These are phyloP conservation scores for Tethea ocularis DNA, from an alignment of 2,888 invertebrate genomes.

Conservation along the genomic window DNA sequence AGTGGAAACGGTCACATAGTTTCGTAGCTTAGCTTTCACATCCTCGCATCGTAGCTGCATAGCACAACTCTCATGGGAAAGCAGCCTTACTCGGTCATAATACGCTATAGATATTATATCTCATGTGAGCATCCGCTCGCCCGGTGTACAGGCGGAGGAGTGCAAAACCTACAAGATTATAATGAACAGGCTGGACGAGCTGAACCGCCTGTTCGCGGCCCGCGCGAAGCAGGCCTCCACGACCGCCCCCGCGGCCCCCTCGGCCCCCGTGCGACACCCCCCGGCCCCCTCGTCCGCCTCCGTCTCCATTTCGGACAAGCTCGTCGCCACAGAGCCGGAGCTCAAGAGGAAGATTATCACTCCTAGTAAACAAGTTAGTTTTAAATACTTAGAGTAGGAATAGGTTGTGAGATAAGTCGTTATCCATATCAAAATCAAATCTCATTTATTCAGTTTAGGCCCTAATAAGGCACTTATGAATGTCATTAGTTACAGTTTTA, in stretches of 20 bases:
- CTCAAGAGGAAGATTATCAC: not conserved
- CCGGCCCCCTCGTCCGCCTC: conserved; percentile 31
- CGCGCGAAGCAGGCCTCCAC: conserved; percentile 26
- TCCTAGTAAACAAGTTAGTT: not conserved
- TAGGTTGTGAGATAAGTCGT: too few species aligned
- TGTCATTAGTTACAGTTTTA: too few species aligned
- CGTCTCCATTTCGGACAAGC: conserved; percentile 62
- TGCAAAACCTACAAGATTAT: conserved; percentile 76
- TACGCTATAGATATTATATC: too few species aligned
- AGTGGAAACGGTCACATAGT: too few species aligned
- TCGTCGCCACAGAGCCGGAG: conserved; percentile 55
- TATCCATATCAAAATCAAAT: too few species aligned
- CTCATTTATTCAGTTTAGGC: too few species aligned
- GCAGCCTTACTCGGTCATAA: too few species aligned
- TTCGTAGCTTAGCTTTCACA: too few species aligned
- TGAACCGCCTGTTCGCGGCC: conserved; percentile 53
- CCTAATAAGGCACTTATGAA: too few species aligned
- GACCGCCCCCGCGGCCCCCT: conserved; percentile 15
- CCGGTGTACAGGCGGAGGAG: conserved; percentile 50
- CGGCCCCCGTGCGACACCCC: conserved; percentile 22
- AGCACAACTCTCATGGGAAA: too few species aligned
- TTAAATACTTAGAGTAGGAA: not conserved
- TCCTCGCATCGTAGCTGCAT: too few species aligned
- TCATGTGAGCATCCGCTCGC: too few species aligned
- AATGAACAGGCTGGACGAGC: conserved; percentile 70